Evolutionary conservation across 1,140 invertebrate genomes (phyloP).

Genomic region (Stegodyphus mimosarum): DNA sequence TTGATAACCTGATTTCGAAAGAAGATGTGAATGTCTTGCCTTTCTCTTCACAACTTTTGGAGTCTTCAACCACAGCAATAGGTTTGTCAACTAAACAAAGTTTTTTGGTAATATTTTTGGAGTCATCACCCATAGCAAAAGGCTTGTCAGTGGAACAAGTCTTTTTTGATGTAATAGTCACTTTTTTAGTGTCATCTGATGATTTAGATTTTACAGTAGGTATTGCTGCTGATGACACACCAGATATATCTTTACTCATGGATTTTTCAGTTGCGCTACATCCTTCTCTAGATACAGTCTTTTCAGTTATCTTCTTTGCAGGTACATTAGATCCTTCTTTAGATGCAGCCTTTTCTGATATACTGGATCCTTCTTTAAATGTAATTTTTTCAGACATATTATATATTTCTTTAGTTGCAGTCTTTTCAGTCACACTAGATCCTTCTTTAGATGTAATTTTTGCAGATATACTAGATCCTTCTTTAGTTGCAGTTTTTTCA

Average conservation of each 20-base stretch:
- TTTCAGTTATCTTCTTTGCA: not conserved
- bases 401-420: not conserved
- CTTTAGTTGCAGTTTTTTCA: slow-evolving; percentile 15
- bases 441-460: slow-evolving; percentile 1
- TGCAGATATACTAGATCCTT: not conserved
- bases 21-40: slow-evolving; percentile 36
- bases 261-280: not conserved
- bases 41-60: slow-evolving; percentile 39
- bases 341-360: slow-evolving; percentile 8
- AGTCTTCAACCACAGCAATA: not conserved
- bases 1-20: slow-evolving; percentile 43
- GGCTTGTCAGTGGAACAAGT: too few species aligned
- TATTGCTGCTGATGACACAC: not conserved
- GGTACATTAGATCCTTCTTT: not conserved
- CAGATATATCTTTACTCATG: not conserved
- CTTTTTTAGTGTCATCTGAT: slow-evolving; percentile 2
- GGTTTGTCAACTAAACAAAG: slow-evolving; percentile 21
- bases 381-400: slow-evolving; percentile 7
- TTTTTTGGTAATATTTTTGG: not conserved
- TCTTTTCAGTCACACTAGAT: not conserved
- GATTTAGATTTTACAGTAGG: not conserved
- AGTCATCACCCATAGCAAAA: not conserved
- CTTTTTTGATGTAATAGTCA: not conserved
- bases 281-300: not conserved
- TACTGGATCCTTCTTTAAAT: not conserved